Conservation (phyloP, 1,140 invertebrate species). For the Drosophila pectinifera region DNA sequence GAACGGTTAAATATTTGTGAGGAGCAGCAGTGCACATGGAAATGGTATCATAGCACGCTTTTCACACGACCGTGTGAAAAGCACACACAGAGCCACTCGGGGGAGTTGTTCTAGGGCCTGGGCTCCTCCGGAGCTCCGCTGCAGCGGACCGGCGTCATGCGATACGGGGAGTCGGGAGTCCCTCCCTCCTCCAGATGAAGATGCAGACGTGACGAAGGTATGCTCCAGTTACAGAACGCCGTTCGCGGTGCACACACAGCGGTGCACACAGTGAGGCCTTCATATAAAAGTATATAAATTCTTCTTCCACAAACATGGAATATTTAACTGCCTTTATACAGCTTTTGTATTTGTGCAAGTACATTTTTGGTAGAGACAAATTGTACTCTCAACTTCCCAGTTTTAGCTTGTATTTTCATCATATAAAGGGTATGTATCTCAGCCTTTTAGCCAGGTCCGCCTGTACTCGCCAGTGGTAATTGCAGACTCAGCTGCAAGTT, state of each 20-base stretch:
- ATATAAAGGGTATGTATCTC: not conserved
- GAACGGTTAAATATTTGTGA: slow-evolving; percentile 71
- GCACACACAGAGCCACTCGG: slow-evolving; percentile 42
- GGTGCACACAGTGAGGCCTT: slow-evolving; percentile 8
- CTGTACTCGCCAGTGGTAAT: slow-evolving; percentile 31
- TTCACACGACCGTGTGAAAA: slow-evolving; percentile 74
- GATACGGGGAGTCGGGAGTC: slow-evolving; percentile 34
- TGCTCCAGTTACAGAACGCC: slow-evolving; percentile 67
- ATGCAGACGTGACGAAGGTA: slow-evolving; percentile 16
- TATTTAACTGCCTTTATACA: not conserved
- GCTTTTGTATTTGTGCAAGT: too few relatives aligned
- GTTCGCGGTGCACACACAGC: slow-evolving; percentile 1
- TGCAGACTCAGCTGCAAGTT: slow-evolving; percentile 58
- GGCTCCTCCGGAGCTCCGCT: slow-evolving; percentile 8
- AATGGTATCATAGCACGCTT: slow-evolving; percentile 71
- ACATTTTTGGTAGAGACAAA: too few relatives aligned
- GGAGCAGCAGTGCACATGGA: slow-evolving; percentile 38
- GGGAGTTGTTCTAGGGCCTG: slow-evolving; percentile 11
- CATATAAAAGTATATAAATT: too few relatives aligned
- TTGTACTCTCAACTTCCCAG: too few relatives aligned
- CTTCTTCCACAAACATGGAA: too few relatives aligned
- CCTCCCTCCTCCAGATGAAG: slow-evolving; percentile 11
- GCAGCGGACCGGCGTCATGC: slow-evolving; percentile 22
- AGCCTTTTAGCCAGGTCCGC: not conserved
- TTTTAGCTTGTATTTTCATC: too few relatives aligned